Evolutionary conservation across 53 echinoderm and acorn worm species (phyloP).

Genomic region (Actinopyga echinites): DNA sequence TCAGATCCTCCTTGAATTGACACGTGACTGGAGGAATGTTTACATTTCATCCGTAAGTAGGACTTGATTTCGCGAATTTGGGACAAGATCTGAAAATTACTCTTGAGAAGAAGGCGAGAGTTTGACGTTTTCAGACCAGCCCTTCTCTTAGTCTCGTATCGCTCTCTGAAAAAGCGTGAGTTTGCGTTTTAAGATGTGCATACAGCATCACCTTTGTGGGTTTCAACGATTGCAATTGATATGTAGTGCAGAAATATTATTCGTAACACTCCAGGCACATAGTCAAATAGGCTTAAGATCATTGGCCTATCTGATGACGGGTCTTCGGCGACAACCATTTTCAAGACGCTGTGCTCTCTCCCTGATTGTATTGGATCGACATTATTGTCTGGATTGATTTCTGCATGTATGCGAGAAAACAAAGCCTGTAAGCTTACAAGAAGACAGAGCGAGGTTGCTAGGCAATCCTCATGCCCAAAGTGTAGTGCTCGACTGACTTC

Average conservation of each 20-base stretch:
- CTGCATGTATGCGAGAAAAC: neutral
- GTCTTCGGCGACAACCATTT: too few relatives aligned
- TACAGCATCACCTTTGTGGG: too few relatives aligned
- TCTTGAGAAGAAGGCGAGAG: constrained; percentile 13
- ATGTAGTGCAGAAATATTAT: too few relatives aligned
- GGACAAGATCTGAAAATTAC: neutral
- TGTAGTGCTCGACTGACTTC: too few relatives aligned
- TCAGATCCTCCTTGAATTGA: neutral
- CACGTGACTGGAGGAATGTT: constrained; percentile 11
- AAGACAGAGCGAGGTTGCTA: too few relatives aligned
- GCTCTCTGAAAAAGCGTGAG: neutral
- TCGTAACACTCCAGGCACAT: too few relatives aligned
- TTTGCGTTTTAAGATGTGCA: too few relatives aligned
- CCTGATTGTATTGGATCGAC: neutral
- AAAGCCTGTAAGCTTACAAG: neutral
- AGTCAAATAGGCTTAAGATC: too few relatives aligned
- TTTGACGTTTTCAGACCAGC: constrained; percentile 25
- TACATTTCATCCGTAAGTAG: neutral
- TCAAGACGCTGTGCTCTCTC: too few relatives aligned
- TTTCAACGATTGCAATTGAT: too few relatives aligned
- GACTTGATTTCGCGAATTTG: neutral
- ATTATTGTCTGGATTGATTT: constrained; percentile 20
- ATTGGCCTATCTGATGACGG: too few relatives aligned
- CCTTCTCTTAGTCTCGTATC: neutral
- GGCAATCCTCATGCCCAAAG: too few relatives aligned